phyloP scores from a whole-genome alignment of 2,888 invertebrate species.

The Lathronympha strigana region DNA sequence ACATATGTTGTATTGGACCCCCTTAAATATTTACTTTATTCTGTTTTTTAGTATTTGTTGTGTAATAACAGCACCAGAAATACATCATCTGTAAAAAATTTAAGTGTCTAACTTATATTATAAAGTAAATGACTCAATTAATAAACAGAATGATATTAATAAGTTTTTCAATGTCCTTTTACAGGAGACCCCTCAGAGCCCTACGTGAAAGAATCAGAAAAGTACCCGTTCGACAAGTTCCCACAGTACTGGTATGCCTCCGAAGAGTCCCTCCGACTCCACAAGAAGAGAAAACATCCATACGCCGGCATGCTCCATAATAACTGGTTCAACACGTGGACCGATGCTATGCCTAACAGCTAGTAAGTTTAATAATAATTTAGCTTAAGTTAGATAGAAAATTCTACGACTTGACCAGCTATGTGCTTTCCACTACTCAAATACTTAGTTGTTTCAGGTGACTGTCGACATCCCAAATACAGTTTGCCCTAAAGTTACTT shows the following conservation, averaged over 20 bases:
- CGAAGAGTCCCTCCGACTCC: slow-evolving; percentile 71
- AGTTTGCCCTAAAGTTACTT: too few species aligned
- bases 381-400: neutral
- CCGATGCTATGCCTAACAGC: slow-evolving; percentile 67
- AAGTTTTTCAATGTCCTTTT: slow-evolving; percentile 42
- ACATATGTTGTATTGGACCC: too few species aligned
- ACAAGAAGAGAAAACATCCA: slow-evolving; percentile 77
- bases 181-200: slow-evolving; percentile 66
- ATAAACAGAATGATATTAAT: neutral
- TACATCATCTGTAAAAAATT: too few species aligned
- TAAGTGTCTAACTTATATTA: too few species aligned
- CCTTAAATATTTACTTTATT: too few species aligned
- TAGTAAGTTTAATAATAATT: slow-evolving; percentile 49
- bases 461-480: too few species aligned
- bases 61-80: too few species aligned
- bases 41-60: too few species aligned
- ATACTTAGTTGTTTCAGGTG: neutral
- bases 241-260: slow-evolving; percentile 79
- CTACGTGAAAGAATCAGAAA: slow-evolving; percentile 67
- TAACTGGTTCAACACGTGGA: slow-evolving; percentile 72
- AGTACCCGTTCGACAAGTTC: slow-evolving; percentile 69
- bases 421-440: too few species aligned
- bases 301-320: slow-evolving; percentile 71
- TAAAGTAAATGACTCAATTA: too few species aligned
- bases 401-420: neutral